phyloP scores from a whole-genome alignment of 2,797 vertebrate genomes.

The Anomalospiza imberbis region DNA sequence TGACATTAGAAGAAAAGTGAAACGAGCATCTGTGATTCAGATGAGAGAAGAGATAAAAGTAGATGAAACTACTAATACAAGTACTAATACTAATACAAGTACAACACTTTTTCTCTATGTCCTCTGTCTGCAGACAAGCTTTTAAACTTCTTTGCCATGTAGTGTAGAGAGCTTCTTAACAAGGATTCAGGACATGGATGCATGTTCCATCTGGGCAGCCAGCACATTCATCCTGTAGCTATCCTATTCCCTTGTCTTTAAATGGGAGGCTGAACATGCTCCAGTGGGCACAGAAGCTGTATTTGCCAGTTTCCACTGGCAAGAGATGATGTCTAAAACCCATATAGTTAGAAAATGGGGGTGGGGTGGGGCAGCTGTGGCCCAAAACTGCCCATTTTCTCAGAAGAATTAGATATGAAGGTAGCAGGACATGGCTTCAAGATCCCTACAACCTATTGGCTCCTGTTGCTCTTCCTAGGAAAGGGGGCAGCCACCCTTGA shows the following conservation, averaged over 20 bases:
- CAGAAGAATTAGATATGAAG: neutral
- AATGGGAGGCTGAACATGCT: neutral
- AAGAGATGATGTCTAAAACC: neutral
- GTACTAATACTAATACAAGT: too few species aligned
- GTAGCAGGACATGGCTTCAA: neutral
- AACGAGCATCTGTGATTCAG: neutral
- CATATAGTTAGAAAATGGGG: neutral
- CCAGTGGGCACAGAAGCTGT: neutral
- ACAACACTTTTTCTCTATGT: neutral
- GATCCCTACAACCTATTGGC: neutral
- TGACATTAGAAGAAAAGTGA: neutral
- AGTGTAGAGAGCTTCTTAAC: neutral
- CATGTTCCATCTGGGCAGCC: neutral
- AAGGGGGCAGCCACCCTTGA: neutral
- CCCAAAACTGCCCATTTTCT: neutral
- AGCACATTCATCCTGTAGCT: neutral
- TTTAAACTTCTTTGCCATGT: neutral
- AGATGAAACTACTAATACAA: neutral
- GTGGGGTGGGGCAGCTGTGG: neutral
- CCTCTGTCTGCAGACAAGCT: neutral
- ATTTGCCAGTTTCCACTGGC: neutral
- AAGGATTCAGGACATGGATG: neutral
- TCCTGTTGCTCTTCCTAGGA: neutral
- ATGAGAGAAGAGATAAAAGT: neutral
- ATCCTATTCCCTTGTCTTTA: neutral